Evolutionary conservation across 1,140 invertebrate species (phyloP), one percentile per base, ranked within the genome.

Genomic region (Aphidius ervi): DNA sequence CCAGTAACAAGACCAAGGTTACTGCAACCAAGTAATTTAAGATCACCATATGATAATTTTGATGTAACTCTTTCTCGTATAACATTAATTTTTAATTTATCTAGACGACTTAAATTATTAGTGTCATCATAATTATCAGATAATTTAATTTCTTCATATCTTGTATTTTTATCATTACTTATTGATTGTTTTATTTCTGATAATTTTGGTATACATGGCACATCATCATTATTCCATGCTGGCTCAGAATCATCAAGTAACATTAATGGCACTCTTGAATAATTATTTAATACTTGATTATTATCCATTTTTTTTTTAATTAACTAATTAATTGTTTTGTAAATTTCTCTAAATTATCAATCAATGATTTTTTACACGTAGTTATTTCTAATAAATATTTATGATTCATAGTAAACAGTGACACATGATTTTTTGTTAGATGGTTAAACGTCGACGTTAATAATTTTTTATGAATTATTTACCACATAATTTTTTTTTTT

Each of bases 1-100:
- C 77, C 77, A 67, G 70, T 73, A 43, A 79, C 75, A 47, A 79
- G 69, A 54, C 77, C 77, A 55, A 75, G 68, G 40, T 64, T 74
- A 50, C 75, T 78, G 50, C 67, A 71, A 42, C 75, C 72, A 1
- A 79, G 61, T 23, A 68, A 55, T 56, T 66, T 73, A 2, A 79
- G 65, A 57, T 77, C 76, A 20, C 69, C 73, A 59, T 70, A 68
- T 0, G 73, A 77, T 8, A 79, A 56, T 42, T 74, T 63, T n/a
- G 68, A 55, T 23, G 74, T 75, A 7, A 45, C 56, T 23, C 67
- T 76, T 40, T 67, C 70, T 8, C 69, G 68, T 9, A 79, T 73
- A 23, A 77, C 63, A 49, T 65, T 72, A n/a, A 78, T 70, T 54
- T 78, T 78, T 57, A 74, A 66, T 16, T 48, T 60, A 46, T 78